A percentile compares a stretch with the other conserved stretches of the same genome.
These are phyloP conservation scores for Illadopsis cleaveri DNA, from an alignment of 2,113 vertebrate genomes.

Conservation along the genomic window DNA sequence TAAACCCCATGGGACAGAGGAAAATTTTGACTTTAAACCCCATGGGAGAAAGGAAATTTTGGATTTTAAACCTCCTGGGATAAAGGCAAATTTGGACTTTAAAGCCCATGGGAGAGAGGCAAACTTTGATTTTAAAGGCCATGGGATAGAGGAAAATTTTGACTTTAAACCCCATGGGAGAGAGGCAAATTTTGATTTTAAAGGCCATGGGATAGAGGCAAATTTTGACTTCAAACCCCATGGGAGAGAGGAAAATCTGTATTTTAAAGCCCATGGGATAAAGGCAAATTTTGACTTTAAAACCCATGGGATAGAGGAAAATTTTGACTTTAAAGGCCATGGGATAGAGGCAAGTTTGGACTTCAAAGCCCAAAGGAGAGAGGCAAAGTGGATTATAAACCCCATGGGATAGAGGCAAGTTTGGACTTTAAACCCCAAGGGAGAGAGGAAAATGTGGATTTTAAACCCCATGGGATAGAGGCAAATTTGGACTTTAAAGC, in stretches of 20 bases:
- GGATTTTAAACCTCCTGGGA: neutral
- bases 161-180: fast-evolving
- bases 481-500: fast-evolving
- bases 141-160: neutral
- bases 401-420: fast-evolving
- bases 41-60: neutral
- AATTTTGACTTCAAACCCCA: neutral
- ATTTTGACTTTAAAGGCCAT: fast-evolving
- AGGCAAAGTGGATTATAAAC: no score
- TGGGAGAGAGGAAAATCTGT: no score
- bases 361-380: no score
- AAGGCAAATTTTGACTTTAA: neutral
- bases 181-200: neutral
- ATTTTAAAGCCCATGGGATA: fast-evolving
- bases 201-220: fast-evolving
- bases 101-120: fast-evolving
- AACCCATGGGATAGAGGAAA: fast-evolving
- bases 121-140: no score
- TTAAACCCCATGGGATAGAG: fast-evolving
- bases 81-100: neutral
- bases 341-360: neutral
- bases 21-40: neutral
- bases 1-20: fast-evolving
- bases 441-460: neutral
- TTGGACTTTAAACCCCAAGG: neutral